phyloP scores from a whole-genome alignment of 2,113 vertebrate species.

The Xiphophorus maculatus region DNA sequence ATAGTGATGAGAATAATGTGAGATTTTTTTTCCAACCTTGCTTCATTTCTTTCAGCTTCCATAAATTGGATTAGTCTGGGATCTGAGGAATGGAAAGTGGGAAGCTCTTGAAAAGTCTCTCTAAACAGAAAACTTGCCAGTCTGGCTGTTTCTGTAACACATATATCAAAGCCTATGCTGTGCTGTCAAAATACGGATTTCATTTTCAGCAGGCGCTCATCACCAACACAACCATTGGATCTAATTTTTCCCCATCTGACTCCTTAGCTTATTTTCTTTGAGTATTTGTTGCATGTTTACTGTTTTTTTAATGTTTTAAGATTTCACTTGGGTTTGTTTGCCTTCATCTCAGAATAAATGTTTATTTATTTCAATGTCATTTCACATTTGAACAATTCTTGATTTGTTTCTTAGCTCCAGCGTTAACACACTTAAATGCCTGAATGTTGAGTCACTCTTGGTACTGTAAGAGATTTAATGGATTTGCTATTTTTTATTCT shows the following conservation, averaged over 20 bases:
- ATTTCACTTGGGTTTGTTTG: conserved; percentile 1
- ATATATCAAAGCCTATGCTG: conserved; percentile 48
- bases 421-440: not conserved
- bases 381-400: not conserved
- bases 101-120: conserved; percentile 39
- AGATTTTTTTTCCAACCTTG: conserved; percentile 25
- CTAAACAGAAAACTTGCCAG: conserved; percentile 38
- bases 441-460: not conserved
- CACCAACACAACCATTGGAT: conserved; percentile 14
- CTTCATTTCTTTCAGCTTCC: conserved; percentile 19
- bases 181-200: conserved; percentile 55
- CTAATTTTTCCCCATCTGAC: conserved; percentile 5
- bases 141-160: conserved; percentile 39
- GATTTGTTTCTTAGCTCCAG: not conserved
- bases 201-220: not conserved
- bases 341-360: not conserved
- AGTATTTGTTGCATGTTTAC: not conserved
- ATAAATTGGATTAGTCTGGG: conserved; percentile 45
- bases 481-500: not conserved
- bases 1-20: not conserved
- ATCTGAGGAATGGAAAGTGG: conserved; percentile 37
- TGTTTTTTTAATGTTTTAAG: not conserved
- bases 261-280: not conserved
- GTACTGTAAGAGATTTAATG: not conserved
- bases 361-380: not conserved